Conservation (phyloP, 35 echinoderm and acorn worm species). For the Apostichopus parvimensis region DNA sequence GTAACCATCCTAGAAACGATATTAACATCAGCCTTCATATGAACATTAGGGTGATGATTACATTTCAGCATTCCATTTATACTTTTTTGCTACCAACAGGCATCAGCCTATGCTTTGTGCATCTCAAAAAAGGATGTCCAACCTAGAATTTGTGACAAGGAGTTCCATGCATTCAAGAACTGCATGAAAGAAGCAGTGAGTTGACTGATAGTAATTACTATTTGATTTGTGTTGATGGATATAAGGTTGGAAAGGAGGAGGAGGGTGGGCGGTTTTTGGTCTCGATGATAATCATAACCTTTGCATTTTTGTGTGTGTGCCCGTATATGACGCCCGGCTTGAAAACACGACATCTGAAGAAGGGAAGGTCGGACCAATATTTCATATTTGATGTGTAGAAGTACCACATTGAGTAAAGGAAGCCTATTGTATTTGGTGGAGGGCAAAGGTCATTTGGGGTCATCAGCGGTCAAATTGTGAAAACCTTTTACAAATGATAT, state of each 20-base stretch:
- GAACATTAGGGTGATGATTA: neutral
- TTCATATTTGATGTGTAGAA: too few species aligned
- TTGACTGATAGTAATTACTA: neutral
- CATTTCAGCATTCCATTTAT: neutral
- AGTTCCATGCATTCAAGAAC: conserved; percentile 8
- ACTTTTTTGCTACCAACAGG: neutral
- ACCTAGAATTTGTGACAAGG: neutral
- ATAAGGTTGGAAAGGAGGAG: neutral
- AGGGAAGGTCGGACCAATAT: too few species aligned
- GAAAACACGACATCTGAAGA: too few species aligned
- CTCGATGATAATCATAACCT: too few species aligned
- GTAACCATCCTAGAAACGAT: neutral
- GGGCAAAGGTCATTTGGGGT: too few species aligned
- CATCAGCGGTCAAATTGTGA: too few species aligned
- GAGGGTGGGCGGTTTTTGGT: too few species aligned
- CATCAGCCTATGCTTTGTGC: neutral
- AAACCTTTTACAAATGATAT: too few species aligned
- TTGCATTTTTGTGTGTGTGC: too few species aligned
- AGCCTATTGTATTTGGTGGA: too few species aligned
- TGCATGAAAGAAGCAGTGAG: conserved; percentile 9
- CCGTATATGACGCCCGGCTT: too few species aligned
- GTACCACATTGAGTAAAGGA: too few species aligned
- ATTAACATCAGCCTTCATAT: neutral
- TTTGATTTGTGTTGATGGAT: neutral
- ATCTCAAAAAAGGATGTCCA: neutral